Evolutionary conservation across 1,140 invertebrate genomes (phyloP).

Genomic region (Lethocerus indicus): DNA sequence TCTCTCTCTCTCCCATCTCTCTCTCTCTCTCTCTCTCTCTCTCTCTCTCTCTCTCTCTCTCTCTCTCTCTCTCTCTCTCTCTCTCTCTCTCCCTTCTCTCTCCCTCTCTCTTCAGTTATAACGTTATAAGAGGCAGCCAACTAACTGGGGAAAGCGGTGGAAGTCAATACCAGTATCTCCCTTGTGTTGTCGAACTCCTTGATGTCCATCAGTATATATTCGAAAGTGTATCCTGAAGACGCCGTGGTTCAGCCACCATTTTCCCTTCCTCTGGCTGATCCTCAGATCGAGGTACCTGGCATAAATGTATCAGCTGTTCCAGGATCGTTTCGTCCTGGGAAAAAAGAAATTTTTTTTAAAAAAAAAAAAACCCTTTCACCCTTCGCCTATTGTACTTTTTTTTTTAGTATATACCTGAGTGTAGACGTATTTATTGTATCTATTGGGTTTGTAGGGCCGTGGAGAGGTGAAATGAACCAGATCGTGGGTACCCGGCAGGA

Average conservation of each 20-base stretch:
- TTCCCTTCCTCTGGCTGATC: constrained; percentile 30
- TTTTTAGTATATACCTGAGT: constrained; percentile 9
- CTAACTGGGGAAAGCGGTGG: too few relatives aligned
- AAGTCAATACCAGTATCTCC: constrained; percentile 44
- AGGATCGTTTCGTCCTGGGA: constrained; percentile 9
- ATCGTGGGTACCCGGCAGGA: constrained; percentile 16
- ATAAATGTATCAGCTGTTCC: constrained; percentile 10
- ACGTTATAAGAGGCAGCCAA: too few relatives aligned
- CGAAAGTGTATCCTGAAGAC: constrained; percentile 27
- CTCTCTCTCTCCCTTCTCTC: too few relatives aligned
- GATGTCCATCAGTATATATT: constrained; percentile 30
- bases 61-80: too few relatives aligned
- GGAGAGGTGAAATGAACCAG: constrained; percentile 7
- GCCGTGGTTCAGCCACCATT: constrained; percentile 38
- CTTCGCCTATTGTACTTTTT: background rate
- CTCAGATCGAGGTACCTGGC: constrained; percentile 28
- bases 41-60: too few relatives aligned
- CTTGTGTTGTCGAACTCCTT: constrained; percentile 36
- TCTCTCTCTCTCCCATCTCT: too few relatives aligned
- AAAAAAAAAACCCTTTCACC: background rate
- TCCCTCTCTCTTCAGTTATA: too few relatives aligned
- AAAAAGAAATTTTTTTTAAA: background rate
- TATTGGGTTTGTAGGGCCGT: constrained; percentile 8
- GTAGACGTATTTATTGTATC: constrained; percentile 13
- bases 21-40: too few relatives aligned